phyloP scores from a whole-genome alignment of 1,140 invertebrate species.

The Globodera ellingtonae region DNA sequence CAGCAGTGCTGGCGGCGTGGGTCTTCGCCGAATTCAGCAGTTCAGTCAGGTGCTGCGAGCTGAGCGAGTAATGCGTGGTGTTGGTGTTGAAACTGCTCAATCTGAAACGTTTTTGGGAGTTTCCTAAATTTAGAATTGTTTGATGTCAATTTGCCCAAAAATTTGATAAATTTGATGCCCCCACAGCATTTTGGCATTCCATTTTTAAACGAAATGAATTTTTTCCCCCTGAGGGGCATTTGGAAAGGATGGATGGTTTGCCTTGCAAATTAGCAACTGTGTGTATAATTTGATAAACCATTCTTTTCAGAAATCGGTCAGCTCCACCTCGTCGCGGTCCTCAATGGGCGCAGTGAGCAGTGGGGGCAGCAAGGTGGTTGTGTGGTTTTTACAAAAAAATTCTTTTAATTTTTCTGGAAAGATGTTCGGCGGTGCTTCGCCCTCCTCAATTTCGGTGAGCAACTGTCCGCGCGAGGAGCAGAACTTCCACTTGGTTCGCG shows the following conservation, averaged over 20 bases:
- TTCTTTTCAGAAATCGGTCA: conserved; percentile 42
- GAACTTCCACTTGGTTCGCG: conserved; percentile 59
- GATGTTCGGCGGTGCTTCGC: conserved; percentile 12
- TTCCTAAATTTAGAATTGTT: too few relatives aligned
- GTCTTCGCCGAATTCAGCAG: conserved; percentile 24
- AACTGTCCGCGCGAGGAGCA: conserved; percentile 24
- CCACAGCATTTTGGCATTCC: too few relatives aligned
- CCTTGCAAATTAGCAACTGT: background rate
- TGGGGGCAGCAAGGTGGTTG: conserved; percentile 3
- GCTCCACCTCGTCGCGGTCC: conserved; percentile 48
- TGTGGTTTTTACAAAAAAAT: too few relatives aligned
- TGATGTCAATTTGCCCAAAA: too few relatives aligned
- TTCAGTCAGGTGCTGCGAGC: conserved; percentile 17
- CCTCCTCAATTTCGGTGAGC: conserved; percentile 26
- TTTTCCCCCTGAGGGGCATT: too few relatives aligned
- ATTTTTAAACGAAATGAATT: too few relatives aligned
- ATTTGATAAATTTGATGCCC: too few relatives aligned
- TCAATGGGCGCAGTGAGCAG: conserved; percentile 33
- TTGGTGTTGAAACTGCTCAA: too few relatives aligned
- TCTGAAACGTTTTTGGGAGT: too few relatives aligned
- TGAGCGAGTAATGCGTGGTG: background rate
- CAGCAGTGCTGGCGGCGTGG: conserved; percentile 19
- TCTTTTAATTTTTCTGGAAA: background rate
- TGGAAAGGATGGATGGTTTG: background rate
- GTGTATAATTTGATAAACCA: background rate